Base-by-base conservation (phyloP, 1,140 invertebrate genomes). In the Littorina saxatilis region DNA sequence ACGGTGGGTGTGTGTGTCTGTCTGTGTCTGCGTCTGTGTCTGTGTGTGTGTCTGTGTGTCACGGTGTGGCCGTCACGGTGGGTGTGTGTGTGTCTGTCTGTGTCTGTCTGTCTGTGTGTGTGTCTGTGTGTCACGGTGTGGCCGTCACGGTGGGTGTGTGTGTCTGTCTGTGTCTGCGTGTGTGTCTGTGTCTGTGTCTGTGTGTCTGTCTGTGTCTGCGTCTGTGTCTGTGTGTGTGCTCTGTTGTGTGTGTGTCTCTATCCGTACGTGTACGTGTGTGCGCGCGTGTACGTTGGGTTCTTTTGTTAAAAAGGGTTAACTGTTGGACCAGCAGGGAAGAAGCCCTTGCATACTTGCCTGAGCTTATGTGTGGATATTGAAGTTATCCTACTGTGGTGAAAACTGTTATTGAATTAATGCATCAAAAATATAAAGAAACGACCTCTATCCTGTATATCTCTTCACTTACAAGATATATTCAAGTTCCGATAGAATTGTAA, bases 101-200 rank as follows among this genome's bases (percentile, higher is more conserved):
- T 23, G 70, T 27, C 23, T 66, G 43, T 29, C 37, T 73, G 70
- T 73, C 37, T 73, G 70, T 43, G 39, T 40, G 70, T 35, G 70
- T 23, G 39, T 23, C 37, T 23, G 70, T 40, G 70, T 7, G 70
- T 23, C 37, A 7, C 37, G 1, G 39, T 43, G 70, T n/a, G 70
- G 3, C 37, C 11, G 27, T 23, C 13, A n/a, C 37, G 23, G 70
- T 43, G 70, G n/a, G 37, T 73, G 70, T 13, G 27, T 73, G 70
- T 70, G 70, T 73, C 37, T 75, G 72, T 75, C 43, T 52, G 72
- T 75, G 72, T 27, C 5, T 32, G 72, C 1, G 43, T 1, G 39
- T 4, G 27, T 1, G 70, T 11, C 37, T 43, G 43, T 40, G 70
- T 47, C 37, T 40, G 70, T 73, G 35, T 20, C 15, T 73, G 70